These are phyloP conservation scores for Corvus cornix DNA, from an alignment of 2,113 vertebrate species.

Conservation along the genomic window DNA sequence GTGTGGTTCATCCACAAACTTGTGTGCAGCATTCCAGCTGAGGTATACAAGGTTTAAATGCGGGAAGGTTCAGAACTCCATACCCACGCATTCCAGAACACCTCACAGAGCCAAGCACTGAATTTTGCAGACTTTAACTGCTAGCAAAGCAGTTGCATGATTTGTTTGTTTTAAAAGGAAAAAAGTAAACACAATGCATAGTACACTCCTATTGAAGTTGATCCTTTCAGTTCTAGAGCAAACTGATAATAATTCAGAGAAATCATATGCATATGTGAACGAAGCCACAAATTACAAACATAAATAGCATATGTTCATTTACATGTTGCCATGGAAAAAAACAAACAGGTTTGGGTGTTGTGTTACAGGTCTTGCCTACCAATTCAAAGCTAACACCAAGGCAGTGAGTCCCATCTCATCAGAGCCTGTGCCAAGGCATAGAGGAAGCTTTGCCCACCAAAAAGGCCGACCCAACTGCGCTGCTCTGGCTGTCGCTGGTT, in stretches of 20 bases:
- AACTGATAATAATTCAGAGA: neutral
- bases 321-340: neutral
- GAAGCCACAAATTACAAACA: neutral
- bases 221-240: neutral
- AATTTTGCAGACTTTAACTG: neutral
- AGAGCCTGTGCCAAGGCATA: too few species aligned
- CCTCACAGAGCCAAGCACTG: neutral
- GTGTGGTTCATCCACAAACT: rapidly evolving
- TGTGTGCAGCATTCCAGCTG: rapidly evolving
- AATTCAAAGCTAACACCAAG: neutral
- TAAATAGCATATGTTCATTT: neutral
- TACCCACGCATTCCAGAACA: rapidly evolving
- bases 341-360: neutral
- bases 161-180: neutral
- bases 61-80: neutral
- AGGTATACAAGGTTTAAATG: neutral
- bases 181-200: neutral
- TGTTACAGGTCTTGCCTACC: neutral
- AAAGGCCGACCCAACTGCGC: rapidly evolving
- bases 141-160: neutral
- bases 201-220: neutral
- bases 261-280: neutral
- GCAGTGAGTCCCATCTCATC: neutral
- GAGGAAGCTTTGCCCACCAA: neutral
- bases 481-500: neutral